Evolutionary conservation across 2,113 vertebrate genomes (phyloP).

Genomic region (Myotis lucifugus): DNA sequence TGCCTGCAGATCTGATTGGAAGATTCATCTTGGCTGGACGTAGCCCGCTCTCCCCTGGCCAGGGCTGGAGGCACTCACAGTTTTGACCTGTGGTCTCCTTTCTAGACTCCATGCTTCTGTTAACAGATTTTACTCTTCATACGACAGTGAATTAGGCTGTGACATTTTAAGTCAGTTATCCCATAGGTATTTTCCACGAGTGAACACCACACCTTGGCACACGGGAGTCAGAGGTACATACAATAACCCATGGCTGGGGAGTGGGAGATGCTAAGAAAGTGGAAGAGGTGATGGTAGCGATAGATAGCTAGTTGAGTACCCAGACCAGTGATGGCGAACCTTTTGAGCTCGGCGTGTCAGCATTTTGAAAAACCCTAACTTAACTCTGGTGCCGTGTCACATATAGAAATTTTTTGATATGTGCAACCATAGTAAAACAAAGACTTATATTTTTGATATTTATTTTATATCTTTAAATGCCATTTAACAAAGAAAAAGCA

Average conservation of each 20-base stretch:
- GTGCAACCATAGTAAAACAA: no score
- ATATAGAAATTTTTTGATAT: no score
- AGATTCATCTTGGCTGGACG: not conserved
- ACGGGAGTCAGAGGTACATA: not conserved
- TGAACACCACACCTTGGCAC: not conserved
- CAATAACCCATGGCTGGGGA: not conserved
- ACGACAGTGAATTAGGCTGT: not conserved
- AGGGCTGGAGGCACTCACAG: not conserved
- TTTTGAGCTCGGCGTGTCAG: no score
- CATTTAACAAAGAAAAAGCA: no score
- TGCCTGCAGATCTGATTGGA: not conserved
- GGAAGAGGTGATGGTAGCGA: not conserved
- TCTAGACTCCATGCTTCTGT: not conserved
- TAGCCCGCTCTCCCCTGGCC: not conserved
- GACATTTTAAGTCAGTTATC: not conserved
- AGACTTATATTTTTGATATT: no score
- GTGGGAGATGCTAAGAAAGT: not conserved
- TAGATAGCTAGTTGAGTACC: not conserved
- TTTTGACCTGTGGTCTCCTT: not conserved
- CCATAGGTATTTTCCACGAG: not conserved
- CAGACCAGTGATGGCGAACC: no score
- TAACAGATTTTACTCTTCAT: not conserved
- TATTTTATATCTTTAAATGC: no score
- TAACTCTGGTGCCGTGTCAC: no score
- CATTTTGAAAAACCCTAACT: no score